A percentile compares a stretch with the other conserved stretches of the same genome.
phyloP scores from a whole-genome alignment of 2,113 vertebrate genomes.

The Notiomystis cincta region DNA sequence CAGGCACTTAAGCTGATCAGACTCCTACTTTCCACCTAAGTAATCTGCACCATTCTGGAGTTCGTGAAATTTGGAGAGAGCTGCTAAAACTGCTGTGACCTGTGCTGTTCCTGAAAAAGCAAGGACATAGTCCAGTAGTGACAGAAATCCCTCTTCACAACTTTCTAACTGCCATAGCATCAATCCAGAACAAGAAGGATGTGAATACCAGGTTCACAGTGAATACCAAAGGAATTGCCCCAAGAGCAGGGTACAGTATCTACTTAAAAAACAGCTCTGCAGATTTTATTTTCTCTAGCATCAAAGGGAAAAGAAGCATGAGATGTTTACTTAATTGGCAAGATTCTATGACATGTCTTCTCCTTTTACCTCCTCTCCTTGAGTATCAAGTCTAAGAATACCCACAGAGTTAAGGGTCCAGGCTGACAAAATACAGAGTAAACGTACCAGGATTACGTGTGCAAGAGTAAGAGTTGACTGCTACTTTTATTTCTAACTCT shows the following conservation, averaged over 20 bases:
- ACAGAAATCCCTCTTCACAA: neutral
- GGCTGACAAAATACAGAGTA: neutral
- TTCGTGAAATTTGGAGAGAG: neutral
- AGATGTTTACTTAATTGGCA: neutral
- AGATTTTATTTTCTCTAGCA: neutral
- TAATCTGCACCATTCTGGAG: neutral
- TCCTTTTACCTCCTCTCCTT: neutral
- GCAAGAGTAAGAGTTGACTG: neutral
- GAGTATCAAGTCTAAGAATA: neutral
- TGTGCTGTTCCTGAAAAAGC: neutral
- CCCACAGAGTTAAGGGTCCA: neutral
- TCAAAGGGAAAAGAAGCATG: neutral
- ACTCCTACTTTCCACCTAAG: neutral
- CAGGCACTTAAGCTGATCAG: neutral
- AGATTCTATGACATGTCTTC: neutral
- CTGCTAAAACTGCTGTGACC: neutral
- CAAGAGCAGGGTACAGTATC: neutral
- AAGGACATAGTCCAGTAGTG: neutral
- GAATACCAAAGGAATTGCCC: neutral
- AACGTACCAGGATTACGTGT: neutral
- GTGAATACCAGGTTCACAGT: neutral
- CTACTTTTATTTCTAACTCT: neutral
- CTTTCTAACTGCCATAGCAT: neutral
- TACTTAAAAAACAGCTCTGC: neutral
- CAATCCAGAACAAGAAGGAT: neutral